Conservation (phyloP, 2,888 invertebrate species). For the Diaperis boleti region DNA sequence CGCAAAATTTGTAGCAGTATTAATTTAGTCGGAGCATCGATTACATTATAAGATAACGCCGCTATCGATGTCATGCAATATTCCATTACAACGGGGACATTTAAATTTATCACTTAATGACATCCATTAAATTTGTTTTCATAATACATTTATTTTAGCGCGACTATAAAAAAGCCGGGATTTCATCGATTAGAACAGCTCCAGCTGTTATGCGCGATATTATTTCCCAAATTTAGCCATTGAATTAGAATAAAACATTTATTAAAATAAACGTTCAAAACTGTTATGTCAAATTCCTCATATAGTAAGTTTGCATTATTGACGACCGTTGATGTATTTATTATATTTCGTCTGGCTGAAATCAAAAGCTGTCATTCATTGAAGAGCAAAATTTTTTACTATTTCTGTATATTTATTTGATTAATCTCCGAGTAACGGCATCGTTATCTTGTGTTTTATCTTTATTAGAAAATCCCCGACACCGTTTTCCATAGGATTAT, state of each 20-base stretch:
- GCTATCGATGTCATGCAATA: constrained; percentile 31
- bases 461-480: constrained; percentile 30
- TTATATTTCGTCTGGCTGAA: constrained; percentile 1
- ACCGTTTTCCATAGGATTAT: constrained; percentile 45
- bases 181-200: constrained; percentile 2
- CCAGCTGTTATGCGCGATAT: constrained; percentile 1
- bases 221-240: background rate
- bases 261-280: constrained; percentile 2
- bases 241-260: background rate
- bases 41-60: constrained; percentile 40
- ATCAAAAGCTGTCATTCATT: background rate
- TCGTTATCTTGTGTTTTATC: constrained; percentile 31
- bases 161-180: constrained; percentile 9
- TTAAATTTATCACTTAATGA: constrained; percentile 39
- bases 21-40: constrained; percentile 37
- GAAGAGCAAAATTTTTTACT: background rate
- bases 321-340: background rate
- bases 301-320: background rate
- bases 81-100: constrained; percentile 37
- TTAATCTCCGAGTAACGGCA: constrained; percentile 15
- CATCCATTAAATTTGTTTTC: constrained; percentile 37
- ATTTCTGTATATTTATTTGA: constrained; percentile 23
- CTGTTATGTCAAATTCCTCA: background rate
- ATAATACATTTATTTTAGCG: constrained; percentile 31
- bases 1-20: constrained; percentile 20